Evolutionary conservation across 2,888 invertebrate species (phyloP).

Genomic region (Tromatobia lineatoria): DNA sequence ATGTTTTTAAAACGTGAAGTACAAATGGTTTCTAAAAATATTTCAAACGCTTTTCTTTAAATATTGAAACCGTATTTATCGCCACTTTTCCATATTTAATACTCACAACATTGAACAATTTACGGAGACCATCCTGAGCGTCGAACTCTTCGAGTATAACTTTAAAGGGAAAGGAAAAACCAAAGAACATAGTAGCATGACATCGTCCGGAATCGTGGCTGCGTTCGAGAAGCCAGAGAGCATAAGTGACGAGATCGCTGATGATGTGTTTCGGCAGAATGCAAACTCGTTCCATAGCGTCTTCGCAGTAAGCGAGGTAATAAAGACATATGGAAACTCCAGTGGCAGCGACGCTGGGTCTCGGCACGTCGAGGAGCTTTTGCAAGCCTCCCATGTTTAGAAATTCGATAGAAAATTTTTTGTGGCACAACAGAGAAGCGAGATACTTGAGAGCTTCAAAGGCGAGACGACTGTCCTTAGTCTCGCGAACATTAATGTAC

Average conservation of each 20-base stretch:
- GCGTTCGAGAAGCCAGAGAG: conserved; percentile 97
- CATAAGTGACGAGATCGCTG: conserved; percentile 94
- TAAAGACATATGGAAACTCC: conserved; percentile 98
- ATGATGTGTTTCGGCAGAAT: conserved; percentile 92
- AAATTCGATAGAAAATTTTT: conserved; percentile 99
- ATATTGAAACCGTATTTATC: no score
- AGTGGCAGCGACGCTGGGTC: conserved; percentile 97
- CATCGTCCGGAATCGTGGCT: conserved; percentile 99
- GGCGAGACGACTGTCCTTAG: conserved; percentile 95
- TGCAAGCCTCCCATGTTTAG: conserved; percentile 95
- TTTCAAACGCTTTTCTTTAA: no score
- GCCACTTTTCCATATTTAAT: conserved; percentile 58
- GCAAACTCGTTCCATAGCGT: conserved; percentile 98
- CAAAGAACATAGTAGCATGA: conserved; percentile 99
- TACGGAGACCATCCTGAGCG: conserved; percentile 96
- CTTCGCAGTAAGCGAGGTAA: conserved; percentile 98
- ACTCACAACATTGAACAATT: conserved; percentile 96
- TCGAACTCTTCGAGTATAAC: conserved; percentile 98
- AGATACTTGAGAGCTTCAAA: conserved; percentile 99
- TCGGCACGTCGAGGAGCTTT: conserved; percentile 94
- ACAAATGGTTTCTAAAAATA: no score
- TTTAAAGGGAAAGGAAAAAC: conserved; percentile 96
- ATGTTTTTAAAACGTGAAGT: no score
- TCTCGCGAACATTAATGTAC: conserved; percentile 95
- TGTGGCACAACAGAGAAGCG: conserved; percentile 97